Conservation (phyloP, 2,888 invertebrate species). For the Psococerastis gibbosa region DNA sequence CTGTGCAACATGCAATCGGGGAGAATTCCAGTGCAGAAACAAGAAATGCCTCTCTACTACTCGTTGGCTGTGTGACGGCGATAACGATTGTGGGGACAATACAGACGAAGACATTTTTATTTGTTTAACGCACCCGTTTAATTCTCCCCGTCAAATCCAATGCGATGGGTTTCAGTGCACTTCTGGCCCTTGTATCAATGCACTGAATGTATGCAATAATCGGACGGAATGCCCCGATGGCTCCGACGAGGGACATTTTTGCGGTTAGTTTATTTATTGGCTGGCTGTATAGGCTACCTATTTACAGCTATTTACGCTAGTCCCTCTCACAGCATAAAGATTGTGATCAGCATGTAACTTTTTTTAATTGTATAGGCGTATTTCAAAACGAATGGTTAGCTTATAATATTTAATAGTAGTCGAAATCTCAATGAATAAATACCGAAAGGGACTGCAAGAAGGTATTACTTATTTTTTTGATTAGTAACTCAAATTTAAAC, state of each 20-base stretch:
- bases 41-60: constrained; percentile 34
- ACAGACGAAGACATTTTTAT: constrained; percentile 42
- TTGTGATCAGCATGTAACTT: neutral
- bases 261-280: constrained; percentile 28
- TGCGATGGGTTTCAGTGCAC: constrained; percentile 34
- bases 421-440: too few species aligned
- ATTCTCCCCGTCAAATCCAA: constrained; percentile 13
- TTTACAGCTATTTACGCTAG: too few species aligned
- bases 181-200: constrained; percentile 44
- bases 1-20: constrained; percentile 31
- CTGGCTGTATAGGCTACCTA: too few species aligned
- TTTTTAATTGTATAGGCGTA: constrained; percentile 10
- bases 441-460: too few species aligned
- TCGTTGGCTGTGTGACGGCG: constrained; percentile 38
- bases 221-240: constrained; percentile 42
- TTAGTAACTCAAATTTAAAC: too few species aligned
- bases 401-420: constrained; percentile 11
- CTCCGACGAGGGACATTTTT: constrained; percentile 47
- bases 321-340: too few species aligned
- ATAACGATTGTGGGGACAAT: constrained; percentile 47
- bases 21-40: constrained; percentile 25
- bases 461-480: too few species aligned
- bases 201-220: constrained; percentile 41
- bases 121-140: constrained; percentile 18
- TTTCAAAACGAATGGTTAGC: constrained; percentile 10